These are phyloP conservation scores for Drosophila hydei DNA, from an alignment of 1,140 invertebrate genomes.

Conservation along the genomic window DNA sequence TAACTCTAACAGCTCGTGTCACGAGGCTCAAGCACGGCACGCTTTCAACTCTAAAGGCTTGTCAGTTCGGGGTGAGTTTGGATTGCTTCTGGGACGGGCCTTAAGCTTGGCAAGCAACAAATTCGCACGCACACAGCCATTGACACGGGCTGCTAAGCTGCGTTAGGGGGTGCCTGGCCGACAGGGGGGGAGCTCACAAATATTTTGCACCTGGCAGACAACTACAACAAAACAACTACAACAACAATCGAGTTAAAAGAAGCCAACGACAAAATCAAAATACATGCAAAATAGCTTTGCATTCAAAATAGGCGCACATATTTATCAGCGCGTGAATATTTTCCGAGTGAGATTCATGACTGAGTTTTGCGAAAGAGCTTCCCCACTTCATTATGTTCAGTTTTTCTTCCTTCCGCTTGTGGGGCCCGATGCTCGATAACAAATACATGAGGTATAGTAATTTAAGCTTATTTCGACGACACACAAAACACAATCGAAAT, in stretches of 20 bases:
- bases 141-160: conserved; percentile 78
- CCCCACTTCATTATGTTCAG: neutral
- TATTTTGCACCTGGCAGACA: conserved; percentile 29
- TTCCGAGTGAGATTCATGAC: conserved; percentile 22
- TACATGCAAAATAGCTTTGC: conserved; percentile 71
- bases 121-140: conserved; percentile 74
- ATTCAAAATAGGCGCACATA: conserved; percentile 38
- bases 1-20: neutral
- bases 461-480: conserved; percentile 51
- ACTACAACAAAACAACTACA: conserved; percentile 9
- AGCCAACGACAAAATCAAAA: conserved; percentile 59
- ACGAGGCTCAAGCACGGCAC: neutral
- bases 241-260: conserved; percentile 9
- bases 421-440: conserved; percentile 37
- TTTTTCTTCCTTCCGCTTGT: neutral
- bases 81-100: conserved; percentile 3
- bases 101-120: conserved; percentile 68
- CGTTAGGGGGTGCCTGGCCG: conserved; percentile 29
- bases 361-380: conserved; percentile 22
- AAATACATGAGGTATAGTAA: conserved; percentile 46
- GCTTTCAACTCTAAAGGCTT: conserved; percentile 6
- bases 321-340: conserved; percentile 54
- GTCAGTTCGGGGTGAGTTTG: conserved; percentile 25
- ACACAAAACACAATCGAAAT: conserved; percentile 43
- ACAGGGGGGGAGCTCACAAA: conserved; percentile 26